Evolutionary conservation across 2,113 vertebrate species (phyloP), one percentile per base, ranked within the genome.

Genomic region (Rhea pennata): DNA sequence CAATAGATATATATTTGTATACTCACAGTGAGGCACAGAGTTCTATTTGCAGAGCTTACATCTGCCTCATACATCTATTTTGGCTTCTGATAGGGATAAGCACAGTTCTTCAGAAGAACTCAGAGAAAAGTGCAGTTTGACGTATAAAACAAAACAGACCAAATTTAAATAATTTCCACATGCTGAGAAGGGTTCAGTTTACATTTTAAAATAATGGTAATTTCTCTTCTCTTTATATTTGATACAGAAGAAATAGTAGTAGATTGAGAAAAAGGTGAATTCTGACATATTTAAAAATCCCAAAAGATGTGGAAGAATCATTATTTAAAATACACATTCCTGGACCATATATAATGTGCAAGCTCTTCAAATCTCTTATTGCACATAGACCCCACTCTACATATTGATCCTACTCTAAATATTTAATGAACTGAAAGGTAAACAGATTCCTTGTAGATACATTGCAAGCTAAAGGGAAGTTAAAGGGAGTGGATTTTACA

Each of bases 1-100:
- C 36, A 36, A 36, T 44, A 51, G 16, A 16, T 1, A 7, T 27
- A 22, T 15, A 16, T 1, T 12, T 22, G 4, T 9, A 4, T 17
- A 65, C 24, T 56, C 40, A 29, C 36, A 36, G 36, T 36, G 36
- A 53, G 29, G 4, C 17, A 54, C 58, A 26, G 17, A 71, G 15
- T 40, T n/a, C 7, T 58, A 16, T 29, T 42, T 9, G 24, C 7
- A 84, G 33, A 79, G 62, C 51, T 67, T 62, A 10, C 36, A 29
- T 14, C 12, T 88, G 10, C 9, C 16, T 50, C 16, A 3, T n/a
- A 51, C 27, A n/a, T 54, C 4, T 5, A 53, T 59, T 65, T 44
- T 58, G 50, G 31, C 12, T 71, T 90, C 40, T 62, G 12, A 29
- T 36, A 77, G 40, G 7, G 6, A 31, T 39, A 69, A 36, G 15